Evolutionary conservation across 2,888 invertebrate species (phyloP).

Genomic region (Torymus aiolomorphi): DNA sequence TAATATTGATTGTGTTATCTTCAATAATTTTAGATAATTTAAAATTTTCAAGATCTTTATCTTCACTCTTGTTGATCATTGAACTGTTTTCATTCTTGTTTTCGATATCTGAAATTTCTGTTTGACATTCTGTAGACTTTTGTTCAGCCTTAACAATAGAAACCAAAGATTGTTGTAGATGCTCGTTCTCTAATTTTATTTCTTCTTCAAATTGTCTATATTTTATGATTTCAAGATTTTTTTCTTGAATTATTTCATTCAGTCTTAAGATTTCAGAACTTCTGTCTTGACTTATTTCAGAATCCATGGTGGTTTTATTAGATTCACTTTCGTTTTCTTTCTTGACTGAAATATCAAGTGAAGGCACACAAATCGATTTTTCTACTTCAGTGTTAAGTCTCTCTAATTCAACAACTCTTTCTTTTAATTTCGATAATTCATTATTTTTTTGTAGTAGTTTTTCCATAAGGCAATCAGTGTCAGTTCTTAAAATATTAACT

Average conservation of each 20-base stretch:
- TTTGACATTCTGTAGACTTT: slow-evolving; percentile 41
- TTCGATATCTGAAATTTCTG: slow-evolving; percentile 6
- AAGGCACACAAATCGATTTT: slow-evolving; percentile 11
- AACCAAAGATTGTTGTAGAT: slow-evolving; percentile 41
- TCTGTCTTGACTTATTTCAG: neutral
- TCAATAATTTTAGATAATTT: no score
- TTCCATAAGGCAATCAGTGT: slow-evolving; percentile 55
- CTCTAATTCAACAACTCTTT: slow-evolving; percentile 75
- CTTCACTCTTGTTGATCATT: no score
- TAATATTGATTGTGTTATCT: no score
- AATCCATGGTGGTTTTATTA: neutral
- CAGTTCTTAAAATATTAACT: slow-evolving; percentile 40
- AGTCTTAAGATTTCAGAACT: slow-evolving; percentile 37
- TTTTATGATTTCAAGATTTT: slow-evolving; percentile 37
- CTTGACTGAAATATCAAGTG: neutral
- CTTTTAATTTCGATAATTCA: slow-evolving; percentile 75
- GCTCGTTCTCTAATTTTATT: slow-evolving; percentile 49
- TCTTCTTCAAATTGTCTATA: slow-evolving; percentile 49
- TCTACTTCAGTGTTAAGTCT: slow-evolving; percentile 28
- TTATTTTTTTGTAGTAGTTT: slow-evolving; percentile 57
- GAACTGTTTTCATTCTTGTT: neutral
- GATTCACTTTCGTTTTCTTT: slow-evolving; percentile 10
- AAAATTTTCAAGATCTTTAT: no score
- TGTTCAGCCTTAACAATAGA: slow-evolving; percentile 12
- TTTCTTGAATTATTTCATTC: slow-evolving; percentile 43